Percentiles rank a stretch among this genome's conserved stretches.
Conservation (phyloP, 2,113 vertebrate species). For the Macrotis lagotis region DNA sequence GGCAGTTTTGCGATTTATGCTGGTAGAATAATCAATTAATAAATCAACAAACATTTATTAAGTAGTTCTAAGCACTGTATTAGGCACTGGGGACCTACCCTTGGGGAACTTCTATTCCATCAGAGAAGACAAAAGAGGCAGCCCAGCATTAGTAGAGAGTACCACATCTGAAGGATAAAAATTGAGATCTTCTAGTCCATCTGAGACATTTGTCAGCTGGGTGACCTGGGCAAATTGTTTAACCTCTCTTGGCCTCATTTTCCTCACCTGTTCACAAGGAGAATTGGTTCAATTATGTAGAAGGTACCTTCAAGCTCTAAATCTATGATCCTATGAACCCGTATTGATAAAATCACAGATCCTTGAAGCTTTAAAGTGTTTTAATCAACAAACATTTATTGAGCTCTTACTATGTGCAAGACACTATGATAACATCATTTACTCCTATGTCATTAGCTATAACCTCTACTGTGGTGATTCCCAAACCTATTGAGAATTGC, state of each 20-base stretch:
- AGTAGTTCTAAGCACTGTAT: neutral
- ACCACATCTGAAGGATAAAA: neutral
- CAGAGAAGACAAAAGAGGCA: neutral
- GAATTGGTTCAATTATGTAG: neutral
- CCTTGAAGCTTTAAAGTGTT: neutral
- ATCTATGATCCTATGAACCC: neutral
- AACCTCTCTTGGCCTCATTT: neutral
- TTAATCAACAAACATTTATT: neutral
- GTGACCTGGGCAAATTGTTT: neutral
- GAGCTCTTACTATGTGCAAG: neutral
- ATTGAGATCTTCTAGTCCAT: neutral
- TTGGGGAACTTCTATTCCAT: neutral
- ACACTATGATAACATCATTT: neutral
- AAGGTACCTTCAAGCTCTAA: neutral
- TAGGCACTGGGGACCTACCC: neutral
- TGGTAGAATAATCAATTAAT: slow-evolving; percentile 14
- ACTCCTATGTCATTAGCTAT: neutral
- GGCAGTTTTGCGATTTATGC: slow-evolving; percentile 18
- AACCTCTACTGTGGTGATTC: neutral
- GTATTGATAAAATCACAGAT: neutral
- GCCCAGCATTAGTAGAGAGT: neutral
- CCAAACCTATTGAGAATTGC: neutral
- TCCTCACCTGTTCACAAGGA: neutral
- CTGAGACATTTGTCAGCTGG: neutral
- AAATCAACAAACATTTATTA: slow-evolving; percentile 13